Conservation (phyloP, 2,797 vertebrate species). For the Naso thynnoides region DNA sequence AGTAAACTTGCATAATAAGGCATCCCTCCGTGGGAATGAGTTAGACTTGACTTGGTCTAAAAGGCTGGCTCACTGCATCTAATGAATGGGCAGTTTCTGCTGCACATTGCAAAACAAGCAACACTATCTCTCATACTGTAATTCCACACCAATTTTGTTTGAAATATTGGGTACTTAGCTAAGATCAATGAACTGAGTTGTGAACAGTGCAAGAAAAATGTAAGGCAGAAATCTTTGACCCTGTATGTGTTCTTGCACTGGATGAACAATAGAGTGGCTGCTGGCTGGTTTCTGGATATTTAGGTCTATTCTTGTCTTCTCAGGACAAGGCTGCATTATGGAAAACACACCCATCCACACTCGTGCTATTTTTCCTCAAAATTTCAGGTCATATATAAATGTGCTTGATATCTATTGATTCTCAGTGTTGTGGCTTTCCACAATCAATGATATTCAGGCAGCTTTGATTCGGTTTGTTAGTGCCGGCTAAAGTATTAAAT, state of each 20-base stretch:
- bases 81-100: constrained; percentile 60
- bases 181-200: constrained; percentile 59
- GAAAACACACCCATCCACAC: neutral
- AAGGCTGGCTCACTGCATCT: constrained; percentile 39
- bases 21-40: constrained; percentile 23
- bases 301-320: constrained; percentile 8
- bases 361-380: constrained; percentile 20
- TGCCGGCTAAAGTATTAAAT: constrained; percentile 26
- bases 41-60: constrained; percentile 8
- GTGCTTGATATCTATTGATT: constrained; percentile 41
- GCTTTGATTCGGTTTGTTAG: constrained; percentile 41
- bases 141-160: constrained; percentile 48
- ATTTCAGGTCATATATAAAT: constrained; percentile 42
- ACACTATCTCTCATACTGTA: constrained; percentile 40
- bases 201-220: constrained; percentile 47
- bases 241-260: constrained; percentile 29
- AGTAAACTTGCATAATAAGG: constrained; percentile 15
- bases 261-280: constrained; percentile 25
- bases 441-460: constrained; percentile 35
- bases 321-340: constrained; percentile 18
- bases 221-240: constrained; percentile 31
- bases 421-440: constrained; percentile 25
- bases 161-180: constrained; percentile 59
- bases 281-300: constrained; percentile 31
- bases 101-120: constrained; percentile 48